A percentile compares a stretch with the other conserved stretches of the same genome.
phyloP scores from a whole-genome alignment of 2,113 vertebrate genomes.

The Nothoprocta perdicaria region DNA sequence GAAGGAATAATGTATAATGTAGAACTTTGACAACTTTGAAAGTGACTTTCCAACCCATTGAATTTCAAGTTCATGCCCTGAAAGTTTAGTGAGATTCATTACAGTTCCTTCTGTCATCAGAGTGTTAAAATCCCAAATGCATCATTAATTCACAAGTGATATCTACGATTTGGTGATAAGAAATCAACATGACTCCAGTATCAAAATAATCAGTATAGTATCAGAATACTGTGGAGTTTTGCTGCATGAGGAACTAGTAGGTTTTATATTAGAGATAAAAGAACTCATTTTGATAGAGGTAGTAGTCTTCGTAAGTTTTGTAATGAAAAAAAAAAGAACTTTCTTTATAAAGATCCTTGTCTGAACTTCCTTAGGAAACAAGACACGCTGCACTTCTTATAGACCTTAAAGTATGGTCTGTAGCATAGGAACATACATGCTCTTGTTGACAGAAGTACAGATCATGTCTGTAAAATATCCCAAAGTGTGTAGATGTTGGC shows the following conservation, averaged over 20 bases:
- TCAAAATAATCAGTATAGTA: too few species aligned
- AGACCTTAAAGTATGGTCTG: not conserved
- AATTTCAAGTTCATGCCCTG: slow-evolving; percentile 72
- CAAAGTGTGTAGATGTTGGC: not conserved
- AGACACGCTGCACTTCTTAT: not conserved
- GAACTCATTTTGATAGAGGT: slow-evolving; percentile 41
- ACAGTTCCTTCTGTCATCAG: slow-evolving; percentile 60
- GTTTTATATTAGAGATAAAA: slow-evolving; percentile 61
- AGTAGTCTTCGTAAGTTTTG: slow-evolving; percentile 35
- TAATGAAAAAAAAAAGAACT: not conserved
- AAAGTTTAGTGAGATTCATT: slow-evolving; percentile 73
- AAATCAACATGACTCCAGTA: slow-evolving; percentile 45
- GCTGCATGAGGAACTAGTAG: slow-evolving; percentile 45
- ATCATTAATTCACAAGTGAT: slow-evolving; percentile 75
- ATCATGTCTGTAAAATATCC: not conserved
- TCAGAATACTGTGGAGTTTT: slow-evolving; percentile 51
- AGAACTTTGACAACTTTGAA: slow-evolving; percentile 63
- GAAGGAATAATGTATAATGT: slow-evolving; percentile 39
- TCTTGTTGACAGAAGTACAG: not conserved
- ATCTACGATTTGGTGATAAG: slow-evolving; percentile 64
- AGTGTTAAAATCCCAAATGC: slow-evolving; percentile 74
- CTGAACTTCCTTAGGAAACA: not conserved
- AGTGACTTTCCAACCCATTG: slow-evolving; percentile 75
- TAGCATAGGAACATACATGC: not conserved
- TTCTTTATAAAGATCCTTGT: not conserved